Evolutionary conservation across 53 echinoderm and acorn worm species (phyloP).

Genomic region (Actinopyga echinites): DNA sequence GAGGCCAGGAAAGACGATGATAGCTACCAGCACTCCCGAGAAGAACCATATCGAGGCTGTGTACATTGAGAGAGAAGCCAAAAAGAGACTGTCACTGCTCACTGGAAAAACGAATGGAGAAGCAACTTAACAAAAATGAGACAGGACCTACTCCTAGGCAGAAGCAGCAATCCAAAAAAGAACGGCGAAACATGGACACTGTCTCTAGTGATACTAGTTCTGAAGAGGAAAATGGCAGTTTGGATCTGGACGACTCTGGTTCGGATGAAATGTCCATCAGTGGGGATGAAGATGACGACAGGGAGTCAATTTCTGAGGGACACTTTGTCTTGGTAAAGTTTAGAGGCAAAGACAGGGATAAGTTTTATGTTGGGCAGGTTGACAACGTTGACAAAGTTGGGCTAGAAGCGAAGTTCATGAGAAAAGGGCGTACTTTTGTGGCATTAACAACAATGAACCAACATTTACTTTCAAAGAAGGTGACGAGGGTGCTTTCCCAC

Average conservation of each 20-base stretch:
- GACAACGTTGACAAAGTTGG: constrained; percentile 34
- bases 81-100: neutral
- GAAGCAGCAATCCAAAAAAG: constrained; percentile 14
- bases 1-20: constrained; percentile 23
- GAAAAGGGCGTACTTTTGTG: constrained; percentile 29
- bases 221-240: neutral
- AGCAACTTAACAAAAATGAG: constrained; percentile 14
- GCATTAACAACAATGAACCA: constrained; percentile 8
- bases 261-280: constrained; percentile 18
- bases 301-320: constrained; percentile 29
- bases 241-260: neutral
- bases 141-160: constrained; percentile 3
- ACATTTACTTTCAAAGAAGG: constrained; percentile 39
- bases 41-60: constrained; percentile 12
- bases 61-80: constrained; percentile 19
- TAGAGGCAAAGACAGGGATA: constrained; percentile 1
- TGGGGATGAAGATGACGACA: constrained; percentile 15
- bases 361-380: constrained; percentile 37
- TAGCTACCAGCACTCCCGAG: constrained; percentile 35
- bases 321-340: constrained; percentile 36
- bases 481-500: constrained; percentile 19
- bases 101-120: neutral
- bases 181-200: constrained; percentile 12
- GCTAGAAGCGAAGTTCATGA: constrained; percentile 28
- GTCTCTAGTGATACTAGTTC: constrained; percentile 1